Base-by-base conservation (phyloP, 2,113 vertebrate genomes). In the Ammodytes marinus region DNA sequence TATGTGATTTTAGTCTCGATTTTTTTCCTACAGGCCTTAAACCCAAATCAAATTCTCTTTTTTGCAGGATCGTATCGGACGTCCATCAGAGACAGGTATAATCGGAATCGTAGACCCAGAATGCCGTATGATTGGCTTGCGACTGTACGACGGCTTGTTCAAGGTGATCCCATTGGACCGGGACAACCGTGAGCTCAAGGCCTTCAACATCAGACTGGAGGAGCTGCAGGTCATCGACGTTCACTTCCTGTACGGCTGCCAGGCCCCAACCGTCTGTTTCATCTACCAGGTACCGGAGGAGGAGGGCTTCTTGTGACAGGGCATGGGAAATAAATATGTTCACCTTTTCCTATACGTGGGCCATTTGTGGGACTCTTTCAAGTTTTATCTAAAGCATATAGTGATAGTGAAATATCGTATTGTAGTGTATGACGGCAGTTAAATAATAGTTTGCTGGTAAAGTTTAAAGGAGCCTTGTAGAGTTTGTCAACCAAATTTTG, bases 81-180 rank as follows among this genome's bases (percentile, higher is more conserved):
- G 98, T 3, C 97, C 98, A 2, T 99, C 98, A 0, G 98, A 99
- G 93, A 99, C 98, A 0, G 98, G 98, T 35, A 99, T 99, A 43
- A 99, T 99, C 0, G 98, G 98, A 60, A 99, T 99, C 66, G 98
- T 99, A 6, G 98, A 99, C 79, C 98, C 98, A 0, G 98, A 99
- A 87, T 99, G 98, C 88, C 96, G 98, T 4, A 99, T 99, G 98
- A 99, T 99, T 0, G 98, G 98, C 10, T 91, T 99, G 84, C 92
- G 98, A 5, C 96, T 99, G 42, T 99, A 99, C 0, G 98, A 99
- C 0, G 98, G 98, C 8, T 94, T 99, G 57, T 99, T 99, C 80
- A 99, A 99, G 87, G 98, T 99, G 71, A 99, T 99, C 49, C 98
- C 98, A 0, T 79, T 99, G 81, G 98, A 99, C 64, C 85, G 98